Conservation (phyloP, 2,113 vertebrate species). For the Brienomyrus brachyistius region DNA sequence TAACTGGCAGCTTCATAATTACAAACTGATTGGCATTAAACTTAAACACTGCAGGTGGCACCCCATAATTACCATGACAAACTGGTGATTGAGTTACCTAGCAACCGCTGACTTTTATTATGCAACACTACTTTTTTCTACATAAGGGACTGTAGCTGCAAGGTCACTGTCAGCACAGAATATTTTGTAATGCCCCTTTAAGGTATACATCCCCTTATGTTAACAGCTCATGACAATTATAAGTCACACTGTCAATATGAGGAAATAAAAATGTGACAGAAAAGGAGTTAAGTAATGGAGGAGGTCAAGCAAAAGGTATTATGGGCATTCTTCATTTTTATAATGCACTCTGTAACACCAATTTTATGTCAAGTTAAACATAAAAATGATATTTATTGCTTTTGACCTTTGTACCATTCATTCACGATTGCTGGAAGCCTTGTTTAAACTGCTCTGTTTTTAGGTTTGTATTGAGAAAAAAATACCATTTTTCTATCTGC, state of each 20-base stretch:
- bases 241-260: not conserved
- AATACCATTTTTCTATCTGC: not conserved
- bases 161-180: not conserved
- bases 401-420: not conserved
- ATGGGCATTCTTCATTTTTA: not conserved
- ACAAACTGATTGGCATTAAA: slow-evolving; percentile 23
- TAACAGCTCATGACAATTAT: not conserved
- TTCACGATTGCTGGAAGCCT: not conserved
- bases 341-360: not conserved
- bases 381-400: not conserved
- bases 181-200: not conserved
- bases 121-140: not conserved
- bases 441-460: not conserved
- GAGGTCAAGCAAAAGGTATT: not conserved
- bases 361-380: not conserved
- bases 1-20: slow-evolving; percentile 21
- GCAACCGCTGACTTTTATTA: slow-evolving; percentile 9
- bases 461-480: not conserved
- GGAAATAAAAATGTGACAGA: not conserved
- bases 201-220: not conserved
- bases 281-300: not conserved
- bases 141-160: not conserved
- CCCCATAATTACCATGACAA: slow-evolving; percentile 10
- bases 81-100: slow-evolving; percentile 19
- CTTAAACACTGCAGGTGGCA: slow-evolving; percentile 18